These are phyloP conservation scores for Thyatira batis DNA, from an alignment of 2,888 invertebrate genomes.

Conservation along the genomic window DNA sequence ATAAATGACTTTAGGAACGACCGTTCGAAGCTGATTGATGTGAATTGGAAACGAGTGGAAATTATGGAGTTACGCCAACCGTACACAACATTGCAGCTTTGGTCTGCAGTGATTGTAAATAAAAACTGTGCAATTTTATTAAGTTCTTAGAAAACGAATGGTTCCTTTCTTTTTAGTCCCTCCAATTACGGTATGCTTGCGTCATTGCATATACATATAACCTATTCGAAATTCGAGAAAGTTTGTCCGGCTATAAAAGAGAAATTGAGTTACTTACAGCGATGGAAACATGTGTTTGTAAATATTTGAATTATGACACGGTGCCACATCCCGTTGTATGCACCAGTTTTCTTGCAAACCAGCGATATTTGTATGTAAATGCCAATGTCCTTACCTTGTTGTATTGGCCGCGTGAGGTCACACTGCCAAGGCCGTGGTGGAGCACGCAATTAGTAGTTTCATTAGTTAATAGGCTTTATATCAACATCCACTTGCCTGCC, in stretches of 20 bases:
- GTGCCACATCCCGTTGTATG: conserved; percentile 7
- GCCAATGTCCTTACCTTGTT: conserved; percentile 53
- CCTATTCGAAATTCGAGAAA: background rate
- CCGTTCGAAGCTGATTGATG: conserved; percentile 1
- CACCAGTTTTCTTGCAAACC: conserved; percentile 24
- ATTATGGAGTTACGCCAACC: background rate
- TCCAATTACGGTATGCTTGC: background rate
- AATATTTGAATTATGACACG: background rate
- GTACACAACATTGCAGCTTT: background rate
- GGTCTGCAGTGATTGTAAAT: background rate
- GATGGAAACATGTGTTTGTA: background rate
- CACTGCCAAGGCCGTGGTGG: conserved; percentile 50
- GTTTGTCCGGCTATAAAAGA: background rate
- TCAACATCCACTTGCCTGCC: conserved; percentile 24
- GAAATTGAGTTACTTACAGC: background rate
- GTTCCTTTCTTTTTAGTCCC: background rate
- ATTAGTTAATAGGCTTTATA: conserved; percentile 55
- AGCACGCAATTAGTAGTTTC: conserved; percentile 59
- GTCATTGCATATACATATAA: background rate
- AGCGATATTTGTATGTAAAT: conserved; percentile 29
- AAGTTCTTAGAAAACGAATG: background rate
- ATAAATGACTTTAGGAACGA: conserved; percentile 17
- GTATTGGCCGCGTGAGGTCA: conserved; percentile 49
- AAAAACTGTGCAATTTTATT: too few relatives aligned
- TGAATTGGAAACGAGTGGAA: background rate